Evolutionary conservation across 92 coral and sea anemone species (phyloP).

Genomic region (Blastomussa wellsi): DNA sequence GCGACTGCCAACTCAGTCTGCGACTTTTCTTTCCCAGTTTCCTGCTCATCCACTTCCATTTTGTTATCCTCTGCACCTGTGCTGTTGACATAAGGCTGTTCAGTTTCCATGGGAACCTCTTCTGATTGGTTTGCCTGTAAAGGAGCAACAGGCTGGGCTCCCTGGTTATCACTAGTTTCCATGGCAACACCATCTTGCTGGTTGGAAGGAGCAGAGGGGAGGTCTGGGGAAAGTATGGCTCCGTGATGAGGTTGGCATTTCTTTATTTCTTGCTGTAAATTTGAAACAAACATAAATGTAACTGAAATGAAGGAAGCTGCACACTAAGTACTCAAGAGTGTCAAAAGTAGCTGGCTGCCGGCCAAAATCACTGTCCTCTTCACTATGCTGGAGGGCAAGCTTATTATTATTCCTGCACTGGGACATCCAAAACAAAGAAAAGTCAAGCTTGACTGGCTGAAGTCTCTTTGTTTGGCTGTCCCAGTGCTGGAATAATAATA

Average conservation of each 20-base stretch:
- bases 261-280: constrained; percentile 87
- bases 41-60: constrained; percentile 63
- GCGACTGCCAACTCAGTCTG: constrained; percentile 23
- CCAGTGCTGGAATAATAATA: too few species aligned
- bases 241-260: constrained; percentile 87
- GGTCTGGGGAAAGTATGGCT: constrained; percentile 83
- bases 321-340: too few species aligned
- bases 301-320: neutral
- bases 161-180: constrained; percentile 77
- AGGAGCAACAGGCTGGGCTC: constrained; percentile 45
- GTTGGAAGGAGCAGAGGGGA: constrained; percentile 66
- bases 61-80: constrained; percentile 54
- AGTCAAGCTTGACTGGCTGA: too few species aligned
- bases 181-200: constrained; percentile 76
- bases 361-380: too few species aligned
- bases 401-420: too few species aligned
- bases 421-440: too few species aligned
- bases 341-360: too few species aligned
- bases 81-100: constrained; percentile 62
- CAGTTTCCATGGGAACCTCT: constrained; percentile 80
- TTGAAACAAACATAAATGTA: neutral
- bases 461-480: too few species aligned
- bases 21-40: constrained; percentile 36
- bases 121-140: constrained; percentile 45
- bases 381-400: too few species aligned